Evolutionary conservation across 2,797 vertebrate species (phyloP).

Genomic region (Florisuga fusca): DNA sequence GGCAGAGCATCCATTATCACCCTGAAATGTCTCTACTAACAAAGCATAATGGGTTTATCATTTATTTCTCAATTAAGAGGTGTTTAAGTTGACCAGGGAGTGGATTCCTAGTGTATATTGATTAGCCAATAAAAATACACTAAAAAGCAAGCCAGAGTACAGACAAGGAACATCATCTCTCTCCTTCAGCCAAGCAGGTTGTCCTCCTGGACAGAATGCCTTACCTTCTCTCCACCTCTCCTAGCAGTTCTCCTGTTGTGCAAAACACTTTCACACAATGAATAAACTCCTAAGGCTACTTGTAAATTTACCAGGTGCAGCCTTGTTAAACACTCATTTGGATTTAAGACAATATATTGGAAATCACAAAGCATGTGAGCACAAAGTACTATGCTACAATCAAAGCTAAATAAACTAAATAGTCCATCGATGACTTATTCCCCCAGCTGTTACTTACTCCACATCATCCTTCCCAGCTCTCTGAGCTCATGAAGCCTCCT

Average conservation of each 20-base stretch:
- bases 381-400: constrained; percentile 7
- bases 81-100: constrained; percentile 54
- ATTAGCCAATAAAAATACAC: constrained; percentile 63
- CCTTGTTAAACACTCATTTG: constrained; percentile 60
- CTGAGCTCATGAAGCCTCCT: background rate
- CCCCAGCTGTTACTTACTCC: background rate
- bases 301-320: constrained; percentile 52
- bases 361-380: constrained; percentile 26
- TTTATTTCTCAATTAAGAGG: constrained; percentile 67
- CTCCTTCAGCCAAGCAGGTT: background rate
- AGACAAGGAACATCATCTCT: background rate
- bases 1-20: constrained; percentile 61
- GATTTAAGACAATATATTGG: constrained; percentile 46
- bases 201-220: background rate
- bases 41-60: constrained; percentile 59
- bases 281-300: constrained; percentile 58
- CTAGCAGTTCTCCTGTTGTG: background rate
- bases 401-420: constrained; percentile 44
- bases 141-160: background rate
- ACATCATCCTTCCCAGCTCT: background rate
- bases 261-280: background rate
- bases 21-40: constrained; percentile 41
- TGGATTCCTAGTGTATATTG: constrained; percentile 55
- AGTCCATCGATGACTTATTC: background rate
- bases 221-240: background rate